Evolutionary conservation across 2,797 vertebrate species (phyloP), one percentile per base, ranked within the genome.

Genomic region (Arctocebus calabarensis): DNA sequence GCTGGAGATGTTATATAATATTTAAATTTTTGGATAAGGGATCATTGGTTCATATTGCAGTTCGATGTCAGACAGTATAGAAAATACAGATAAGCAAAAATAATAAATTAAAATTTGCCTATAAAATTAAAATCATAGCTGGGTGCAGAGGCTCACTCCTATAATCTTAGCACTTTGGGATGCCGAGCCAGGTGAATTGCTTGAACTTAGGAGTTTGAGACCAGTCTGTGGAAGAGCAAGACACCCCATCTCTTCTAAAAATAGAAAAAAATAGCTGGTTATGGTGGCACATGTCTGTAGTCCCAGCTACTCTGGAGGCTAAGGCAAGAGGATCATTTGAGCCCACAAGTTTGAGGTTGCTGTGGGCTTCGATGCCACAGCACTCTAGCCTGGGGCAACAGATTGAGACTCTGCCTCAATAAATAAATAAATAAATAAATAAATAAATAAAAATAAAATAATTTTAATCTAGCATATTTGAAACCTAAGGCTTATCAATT

Each of bases 81-180:
- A 89, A 89, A 96, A 81, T 83, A 74, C 7, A 79, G 34, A 62
- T 83, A 83, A 93, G 23, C 20, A 94, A 92, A 89, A 78, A 87
- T 81, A 52, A 40, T 75, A 87, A 64, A 62, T 82, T 88, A 73
- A 94, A 73, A 73, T 55, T 94, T 79, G 12, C 40, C 32, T 77
- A 0, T 86, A 82, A 90, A 83, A 57, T 62, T 92, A 62, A 93
- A 93, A 52, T 93, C 74, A 75, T n/a, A 10, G 17, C 29, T 17
- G 32, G 45, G 29, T 77, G 19, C 45, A 7, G 10, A 52, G 29
- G 29, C 45, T 77, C 19, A 13, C 10, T 52, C 29, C 45, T 77
- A 17, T 77, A 77, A 52, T 22, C 74, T 45, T 77, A 45, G 8
- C 43, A 81, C 17, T 77, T 74, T 62, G 27, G 13, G 37, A 86